These are phyloP conservation scores for Asbolus verrucosus DNA, from an alignment of 1,140 invertebrate species.

Conservation along the genomic window DNA sequence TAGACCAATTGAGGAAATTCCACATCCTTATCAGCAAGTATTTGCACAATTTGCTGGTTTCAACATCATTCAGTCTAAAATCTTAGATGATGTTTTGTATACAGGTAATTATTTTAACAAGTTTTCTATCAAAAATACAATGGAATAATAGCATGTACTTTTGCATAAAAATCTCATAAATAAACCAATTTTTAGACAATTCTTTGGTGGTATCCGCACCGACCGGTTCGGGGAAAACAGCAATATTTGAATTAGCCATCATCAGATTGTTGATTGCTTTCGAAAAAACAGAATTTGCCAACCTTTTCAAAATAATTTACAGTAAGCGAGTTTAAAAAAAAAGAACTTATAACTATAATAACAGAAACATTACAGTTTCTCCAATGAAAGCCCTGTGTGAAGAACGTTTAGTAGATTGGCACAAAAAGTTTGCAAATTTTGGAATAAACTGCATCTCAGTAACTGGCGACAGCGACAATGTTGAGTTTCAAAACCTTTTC, in stretches of 20 bases:
- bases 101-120: slow-evolving; percentile 69
- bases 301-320: slow-evolving; percentile 74
- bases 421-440: slow-evolving; percentile 74
- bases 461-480: slow-evolving; percentile 80
- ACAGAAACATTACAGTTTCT: slow-evolving; percentile 71
- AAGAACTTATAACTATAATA: background rate
- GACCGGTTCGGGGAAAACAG: slow-evolving; percentile 87
- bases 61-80: slow-evolving; percentile 78
- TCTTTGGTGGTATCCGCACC: slow-evolving; percentile 81
- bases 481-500: slow-evolving; percentile 70
- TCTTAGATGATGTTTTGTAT: slow-evolving; percentile 75
- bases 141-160: no score
- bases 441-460: slow-evolving; percentile 76
- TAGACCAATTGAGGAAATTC: slow-evolving; percentile 54
- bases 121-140: no score
- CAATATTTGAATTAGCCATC: slow-evolving; percentile 84
- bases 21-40: slow-evolving; percentile 52
- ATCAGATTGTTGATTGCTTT: slow-evolving; percentile 72
- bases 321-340: slow-evolving; percentile 65
- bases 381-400: slow-evolving; percentile 84
- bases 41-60: slow-evolving; percentile 72
- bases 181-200: slow-evolving; percentile 76
- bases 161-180: no score
- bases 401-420: slow-evolving; percentile 80
- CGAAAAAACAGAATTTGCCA: slow-evolving; percentile 63